Base-by-base conservation (phyloP, 1,140 invertebrate species). In the Drosophila virilis region DNA sequence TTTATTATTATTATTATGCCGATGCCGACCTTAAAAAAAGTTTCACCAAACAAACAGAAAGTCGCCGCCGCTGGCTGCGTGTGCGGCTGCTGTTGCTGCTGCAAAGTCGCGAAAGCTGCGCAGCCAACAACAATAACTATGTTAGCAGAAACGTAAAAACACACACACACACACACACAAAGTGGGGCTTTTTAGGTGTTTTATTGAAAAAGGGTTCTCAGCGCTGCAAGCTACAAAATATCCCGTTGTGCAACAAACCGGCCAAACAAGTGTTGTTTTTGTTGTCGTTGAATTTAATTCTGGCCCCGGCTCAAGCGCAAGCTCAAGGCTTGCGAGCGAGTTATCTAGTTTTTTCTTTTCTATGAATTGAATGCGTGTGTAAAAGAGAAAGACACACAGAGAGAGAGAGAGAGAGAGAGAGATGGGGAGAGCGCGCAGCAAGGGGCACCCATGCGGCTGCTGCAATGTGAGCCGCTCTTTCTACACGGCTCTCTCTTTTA, bases 1-100 rank as follows among this genome's bases (percentile, higher is more conserved):
- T 72, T 75, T 12, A 71, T 73, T 81, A 73, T 69, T 74, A 80
- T 52, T 70, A 72, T 81, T 86, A 76, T 78, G 70, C 77, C 64
- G 62, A 88, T 74, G 51, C 58, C 71, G 80, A 85, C 82, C 82
- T 85, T 88, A 80, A 84, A 86, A 80, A 77, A 78, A 85, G 79
- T 85, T 85, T 85, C 82, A 82, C 82, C 82, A 85, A 85, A 85
- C 82, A 85, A 85, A 85, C 82, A 82, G 82, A 85, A 85, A 74
- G 71, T 73, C 70, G 64, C 48, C 82, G 82, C 77, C 66, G 67
- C 67, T 78, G 61, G 60, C 67, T 76, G 73, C 69, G 69, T 66
- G 54, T 48, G 43, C 59, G 59, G 28, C 57, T 64, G 37, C 64
- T 40, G 62, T 42, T 37, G 42, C 40, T 45, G 51, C 17, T 68